Evolutionary conservation across 2,113 vertebrate species (phyloP).

Genomic region (Micromys minutus): DNA sequence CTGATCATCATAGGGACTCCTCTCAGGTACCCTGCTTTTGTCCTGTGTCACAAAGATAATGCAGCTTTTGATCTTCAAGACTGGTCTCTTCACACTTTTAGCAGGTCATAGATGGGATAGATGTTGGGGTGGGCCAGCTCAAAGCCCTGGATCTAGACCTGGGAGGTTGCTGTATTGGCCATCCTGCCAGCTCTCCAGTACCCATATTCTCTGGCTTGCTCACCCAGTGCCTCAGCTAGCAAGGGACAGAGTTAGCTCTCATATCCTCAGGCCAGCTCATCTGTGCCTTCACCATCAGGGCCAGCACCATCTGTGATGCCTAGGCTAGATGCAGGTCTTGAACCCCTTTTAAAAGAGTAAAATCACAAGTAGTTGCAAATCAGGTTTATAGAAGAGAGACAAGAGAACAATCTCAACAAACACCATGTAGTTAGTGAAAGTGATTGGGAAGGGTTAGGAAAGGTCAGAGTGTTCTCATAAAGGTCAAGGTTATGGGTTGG

Average conservation of each 20-base stretch:
- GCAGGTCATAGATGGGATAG: background rate
- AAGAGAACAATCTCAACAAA: background rate
- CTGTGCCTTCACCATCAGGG: background rate
- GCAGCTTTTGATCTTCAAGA: background rate
- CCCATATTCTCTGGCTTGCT: background rate
- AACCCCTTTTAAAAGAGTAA: background rate
- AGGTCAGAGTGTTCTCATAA: background rate
- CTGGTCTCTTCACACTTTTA: no score
- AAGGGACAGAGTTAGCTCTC: background rate
- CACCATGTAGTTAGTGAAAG: background rate
- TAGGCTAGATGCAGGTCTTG: background rate
- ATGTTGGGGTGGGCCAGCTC: background rate
- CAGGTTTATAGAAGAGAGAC: background rate
- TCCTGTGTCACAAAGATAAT: no score
- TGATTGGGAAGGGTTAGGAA: background rate
- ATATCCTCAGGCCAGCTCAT: background rate
- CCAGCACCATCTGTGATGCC: background rate
- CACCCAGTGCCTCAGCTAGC: background rate
- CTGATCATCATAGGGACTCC: no score
- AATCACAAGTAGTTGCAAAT: background rate
- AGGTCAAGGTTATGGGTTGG: background rate
- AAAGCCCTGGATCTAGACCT: background rate
- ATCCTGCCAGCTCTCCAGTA: background rate
- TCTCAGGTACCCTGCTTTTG: no score
- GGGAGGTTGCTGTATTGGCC: background rate